Percentiles rank a stretch among this genome's conserved stretches.
phyloP scores from a whole-genome alignment of 2,888 invertebrate genomes.

The Meandrusa payeni region DNA sequence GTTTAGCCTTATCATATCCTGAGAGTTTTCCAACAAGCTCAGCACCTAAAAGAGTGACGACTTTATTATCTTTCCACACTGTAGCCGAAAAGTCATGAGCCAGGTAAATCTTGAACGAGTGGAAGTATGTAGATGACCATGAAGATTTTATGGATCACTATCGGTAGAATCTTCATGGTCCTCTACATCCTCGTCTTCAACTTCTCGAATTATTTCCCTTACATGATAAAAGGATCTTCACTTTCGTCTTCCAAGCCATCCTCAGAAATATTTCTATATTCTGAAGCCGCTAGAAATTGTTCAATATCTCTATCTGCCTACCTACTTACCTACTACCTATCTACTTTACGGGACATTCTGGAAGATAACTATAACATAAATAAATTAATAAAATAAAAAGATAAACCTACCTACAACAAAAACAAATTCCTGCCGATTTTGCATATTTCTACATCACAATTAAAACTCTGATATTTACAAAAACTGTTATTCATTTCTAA shows the following conservation, averaged over 20 bases:
- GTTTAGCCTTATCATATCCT: conserved; percentile 34
- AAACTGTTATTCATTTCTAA: conserved; percentile 27
- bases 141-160: conserved; percentile 31
- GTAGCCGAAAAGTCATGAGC: conserved; percentile 35
- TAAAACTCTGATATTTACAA: conserved; percentile 29
- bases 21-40: conserved; percentile 26
- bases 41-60: too few relatives aligned
- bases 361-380: conserved; percentile 27
- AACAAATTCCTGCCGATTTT: conserved; percentile 27
- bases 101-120: conserved; percentile 30
- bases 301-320: conserved; percentile 28
- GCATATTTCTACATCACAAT: conserved; percentile 31
- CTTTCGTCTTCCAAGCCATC: conserved; percentile 30
- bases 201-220: conserved; percentile 29
- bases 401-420: conserved; percentile 21
- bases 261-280: conserved; percentile 33
- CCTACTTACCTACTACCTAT: too few relatives aligned
- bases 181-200: conserved; percentile 28
- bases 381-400: conserved; percentile 25
- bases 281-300: conserved; percentile 30
- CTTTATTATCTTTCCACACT: conserved; percentile 25
- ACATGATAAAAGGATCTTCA: conserved; percentile 27
- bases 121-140: too few relatives aligned
- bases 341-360: conserved; percentile 31
- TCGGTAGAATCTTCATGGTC: conserved; percentile 31